Base-by-base conservation (phyloP, 2,797 vertebrate genomes). In the Bovichtus diacanthus region DNA sequence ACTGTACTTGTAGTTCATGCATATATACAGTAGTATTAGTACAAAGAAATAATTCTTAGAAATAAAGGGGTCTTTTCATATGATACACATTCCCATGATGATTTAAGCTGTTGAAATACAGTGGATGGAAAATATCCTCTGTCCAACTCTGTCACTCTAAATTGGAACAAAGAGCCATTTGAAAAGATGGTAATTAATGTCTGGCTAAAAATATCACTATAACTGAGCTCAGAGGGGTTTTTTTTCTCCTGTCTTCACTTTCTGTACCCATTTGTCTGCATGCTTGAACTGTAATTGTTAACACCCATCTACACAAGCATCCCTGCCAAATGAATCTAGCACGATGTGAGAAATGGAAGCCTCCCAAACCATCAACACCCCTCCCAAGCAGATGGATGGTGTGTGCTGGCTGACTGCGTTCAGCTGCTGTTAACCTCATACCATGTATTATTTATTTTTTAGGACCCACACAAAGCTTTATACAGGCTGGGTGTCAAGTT, bases 311-410 rank as follows among this genome's bases (percentile, higher is more conserved):
- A 31, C 55, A 51, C 25, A n/a, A 53, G 60, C 0, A 0, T 53
- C 1, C 25, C 0, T 80, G 81, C 84, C 86, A 90, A 84, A 88
- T 68, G 8, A 80, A 71, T 87, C 51, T 71, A 65, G 78, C 49
- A 51, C 46, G 71, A 78, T 58, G 67, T 78, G 84, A 87, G 54
- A 87, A 81, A 80, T 81, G 67, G 70, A 90, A 74, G 7, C 62
- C 23, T 63, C 72, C 74, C 67, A 81, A 81, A 82, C 41, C 38
- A 82, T 78, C 78, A 59, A 68, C 84, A 76, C 78, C 66, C 49
- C 29, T 44, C 31, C 70, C 23, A 11, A 77, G 54, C 86, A 82
- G 84, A 76, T 71, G 72, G 67, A 82, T 47, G 76, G 38, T 58
- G 67, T 5, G 10, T 21, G 50, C 58, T 65, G 67, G 67, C 61